Evolutionary conservation across 2,797 vertebrate genomes (phyloP).

Genomic region (Falco cherrug): DNA sequence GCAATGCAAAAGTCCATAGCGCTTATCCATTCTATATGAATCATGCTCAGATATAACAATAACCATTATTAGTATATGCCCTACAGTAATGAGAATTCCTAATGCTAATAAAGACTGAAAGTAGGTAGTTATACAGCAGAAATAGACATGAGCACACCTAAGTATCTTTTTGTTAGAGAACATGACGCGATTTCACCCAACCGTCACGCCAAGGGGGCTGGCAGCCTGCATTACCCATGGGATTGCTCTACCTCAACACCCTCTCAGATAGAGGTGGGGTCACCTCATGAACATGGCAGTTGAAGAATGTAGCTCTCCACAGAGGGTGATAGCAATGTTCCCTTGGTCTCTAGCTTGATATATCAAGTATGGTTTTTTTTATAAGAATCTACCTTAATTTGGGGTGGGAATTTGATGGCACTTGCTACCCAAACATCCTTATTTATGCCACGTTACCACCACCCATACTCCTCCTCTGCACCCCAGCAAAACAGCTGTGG

Average conservation of each 20-base stretch:
- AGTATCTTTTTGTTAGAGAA: not conserved
- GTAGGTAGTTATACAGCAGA: not conserved
- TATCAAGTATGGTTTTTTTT: not conserved
- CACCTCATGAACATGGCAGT: not conserved
- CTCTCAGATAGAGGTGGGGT: not conserved
- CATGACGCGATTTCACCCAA: not conserved
- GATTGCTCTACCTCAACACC: not conserved
- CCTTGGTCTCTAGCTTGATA: not conserved
- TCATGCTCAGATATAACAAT: fast-evolving
- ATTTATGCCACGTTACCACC: not conserved
- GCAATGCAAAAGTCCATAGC: fast-evolving
- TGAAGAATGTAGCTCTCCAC: not conserved
- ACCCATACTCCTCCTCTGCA: not conserved
- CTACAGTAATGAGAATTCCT: not conserved
- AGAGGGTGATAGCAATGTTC: not conserved
- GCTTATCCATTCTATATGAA: not conserved
- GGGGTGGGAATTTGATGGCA: not conserved
- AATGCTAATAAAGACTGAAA: not conserved
- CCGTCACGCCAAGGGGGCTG: not conserved
- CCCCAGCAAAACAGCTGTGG: fast-evolving
- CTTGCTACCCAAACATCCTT: not conserved
- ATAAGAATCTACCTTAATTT: not conserved
- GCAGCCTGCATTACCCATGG: not conserved
- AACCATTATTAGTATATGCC: fast-evolving
- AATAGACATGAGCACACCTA: not conserved